Evolutionary conservation across 2,888 invertebrate species (phyloP).

Genomic region (Ephialtes manifestator): DNA sequence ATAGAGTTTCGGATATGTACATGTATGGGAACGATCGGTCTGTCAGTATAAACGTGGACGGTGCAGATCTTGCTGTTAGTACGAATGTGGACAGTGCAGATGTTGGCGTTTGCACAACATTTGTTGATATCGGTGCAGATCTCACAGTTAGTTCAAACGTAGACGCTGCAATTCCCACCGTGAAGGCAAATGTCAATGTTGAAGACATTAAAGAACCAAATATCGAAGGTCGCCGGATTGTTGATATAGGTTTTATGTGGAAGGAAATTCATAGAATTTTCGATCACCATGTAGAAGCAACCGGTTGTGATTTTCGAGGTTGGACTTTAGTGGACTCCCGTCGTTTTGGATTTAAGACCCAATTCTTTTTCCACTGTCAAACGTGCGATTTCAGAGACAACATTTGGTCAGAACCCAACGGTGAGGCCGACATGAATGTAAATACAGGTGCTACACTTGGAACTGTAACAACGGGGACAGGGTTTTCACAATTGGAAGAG

Average conservation of each 20-base stretch:
- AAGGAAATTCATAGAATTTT: conserved; percentile 9
- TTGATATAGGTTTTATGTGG: conserved; percentile 4
- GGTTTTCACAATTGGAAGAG: conserved; percentile 69
- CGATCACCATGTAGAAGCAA: not conserved
- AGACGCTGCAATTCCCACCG: not conserved
- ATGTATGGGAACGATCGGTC: not conserved
- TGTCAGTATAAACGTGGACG: not conserved
- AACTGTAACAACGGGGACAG: conserved; percentile 66
- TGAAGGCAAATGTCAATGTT: not conserved
- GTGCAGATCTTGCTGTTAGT: not conserved
- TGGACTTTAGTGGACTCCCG: not conserved
- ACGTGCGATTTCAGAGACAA: conserved; percentile 35
- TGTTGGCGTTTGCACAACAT: no score
- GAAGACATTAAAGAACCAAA: not conserved
- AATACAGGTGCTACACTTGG: conserved; percentile 66
- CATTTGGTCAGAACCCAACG: conserved; percentile 64
- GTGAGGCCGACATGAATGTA: conserved; percentile 44
- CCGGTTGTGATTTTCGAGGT: conserved; percentile 9
- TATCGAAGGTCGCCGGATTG: conserved; percentile 17
- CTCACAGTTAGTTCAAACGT: not conserved
- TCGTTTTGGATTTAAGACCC: conserved; percentile 24
- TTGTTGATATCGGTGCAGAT: not conserved
- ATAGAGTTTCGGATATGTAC: not conserved
- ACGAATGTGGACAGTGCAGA: no score
- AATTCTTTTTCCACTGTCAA: conserved; percentile 49